Conservation (phyloP, 2,888 invertebrate genomes). For the Odontothrips loti region DNA sequence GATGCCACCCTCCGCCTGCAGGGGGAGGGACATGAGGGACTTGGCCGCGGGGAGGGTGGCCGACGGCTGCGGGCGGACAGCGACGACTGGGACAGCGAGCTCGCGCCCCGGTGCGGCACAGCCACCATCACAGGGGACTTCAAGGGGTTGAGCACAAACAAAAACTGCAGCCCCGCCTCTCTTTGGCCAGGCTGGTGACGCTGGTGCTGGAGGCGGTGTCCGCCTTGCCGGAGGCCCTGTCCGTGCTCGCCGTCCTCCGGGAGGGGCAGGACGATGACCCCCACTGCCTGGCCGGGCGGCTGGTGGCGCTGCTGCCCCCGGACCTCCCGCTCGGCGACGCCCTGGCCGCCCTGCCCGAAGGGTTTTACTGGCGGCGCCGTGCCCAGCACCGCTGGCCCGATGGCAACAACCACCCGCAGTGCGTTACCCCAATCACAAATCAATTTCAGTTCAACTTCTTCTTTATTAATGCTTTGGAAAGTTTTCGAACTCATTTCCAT, state of each 20-base stretch:
- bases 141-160: too few species aligned
- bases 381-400: neutral
- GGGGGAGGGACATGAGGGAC: too few species aligned
- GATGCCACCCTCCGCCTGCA: neutral
- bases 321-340: neutral
- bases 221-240: neutral
- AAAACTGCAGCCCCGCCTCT: too few species aligned
- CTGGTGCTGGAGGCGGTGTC: neutral
- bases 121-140: too few species aligned
- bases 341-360: neutral
- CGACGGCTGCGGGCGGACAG: neutral
- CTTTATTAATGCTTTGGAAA: too few species aligned
- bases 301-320: neutral
- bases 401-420: neutral
- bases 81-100: neutral
- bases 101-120: neutral
- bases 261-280: neutral
- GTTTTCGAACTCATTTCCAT: too few species aligned
- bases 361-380: neutral
- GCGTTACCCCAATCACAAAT: too few species aligned
- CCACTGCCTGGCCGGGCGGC: neutral
- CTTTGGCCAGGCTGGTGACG: neutral
- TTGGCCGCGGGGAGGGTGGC: neutral
- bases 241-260: neutral
- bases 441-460: too few species aligned